Percentiles rank a stretch among this genome's conserved stretches.
phyloP scores from a whole-genome alignment of 2,113 vertebrate genomes.

The Alouatta palliata region DNA sequence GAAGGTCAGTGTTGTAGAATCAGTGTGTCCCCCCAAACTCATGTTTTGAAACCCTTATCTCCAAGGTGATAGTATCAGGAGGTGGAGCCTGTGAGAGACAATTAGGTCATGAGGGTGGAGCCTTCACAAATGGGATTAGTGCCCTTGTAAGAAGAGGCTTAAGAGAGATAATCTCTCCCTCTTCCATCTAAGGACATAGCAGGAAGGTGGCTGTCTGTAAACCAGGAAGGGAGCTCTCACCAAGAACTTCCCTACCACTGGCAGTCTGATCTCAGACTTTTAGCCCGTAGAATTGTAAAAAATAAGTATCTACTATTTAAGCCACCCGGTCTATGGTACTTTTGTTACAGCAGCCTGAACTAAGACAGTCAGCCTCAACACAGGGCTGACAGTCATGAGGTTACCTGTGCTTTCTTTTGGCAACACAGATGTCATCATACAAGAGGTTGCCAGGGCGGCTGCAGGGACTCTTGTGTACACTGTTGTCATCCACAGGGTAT shows the following conservation, averaged over 20 bases:
- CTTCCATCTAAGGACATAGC: not conserved
- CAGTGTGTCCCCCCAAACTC: not conserved
- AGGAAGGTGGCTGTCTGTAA: not conserved
- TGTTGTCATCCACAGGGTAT: not conserved
- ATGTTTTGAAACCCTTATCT: not conserved
- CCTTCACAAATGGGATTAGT: no score
- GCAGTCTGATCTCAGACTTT: not conserved
- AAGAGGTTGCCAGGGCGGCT: no score
- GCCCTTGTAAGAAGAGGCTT: not conserved
- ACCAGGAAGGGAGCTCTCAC: not conserved
- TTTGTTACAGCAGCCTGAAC: not conserved
- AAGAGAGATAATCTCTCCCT: not conserved
- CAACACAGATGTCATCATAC: accelerated
- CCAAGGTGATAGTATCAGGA: not conserved
- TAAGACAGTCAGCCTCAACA: no score
- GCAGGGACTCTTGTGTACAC: accelerated
- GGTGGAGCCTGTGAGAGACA: not conserved
- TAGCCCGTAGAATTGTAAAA: not conserved
- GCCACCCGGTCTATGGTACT: not conserved
- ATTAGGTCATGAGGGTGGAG: not conserved
- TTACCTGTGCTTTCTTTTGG: not conserved
- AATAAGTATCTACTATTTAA: not conserved
- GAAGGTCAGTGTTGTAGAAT: not conserved
- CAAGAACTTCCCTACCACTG: not conserved
- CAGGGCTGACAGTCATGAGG: accelerated